Conservation (phyloP, 2,888 invertebrate genomes). For the Trachelus iudaicus region DNA sequence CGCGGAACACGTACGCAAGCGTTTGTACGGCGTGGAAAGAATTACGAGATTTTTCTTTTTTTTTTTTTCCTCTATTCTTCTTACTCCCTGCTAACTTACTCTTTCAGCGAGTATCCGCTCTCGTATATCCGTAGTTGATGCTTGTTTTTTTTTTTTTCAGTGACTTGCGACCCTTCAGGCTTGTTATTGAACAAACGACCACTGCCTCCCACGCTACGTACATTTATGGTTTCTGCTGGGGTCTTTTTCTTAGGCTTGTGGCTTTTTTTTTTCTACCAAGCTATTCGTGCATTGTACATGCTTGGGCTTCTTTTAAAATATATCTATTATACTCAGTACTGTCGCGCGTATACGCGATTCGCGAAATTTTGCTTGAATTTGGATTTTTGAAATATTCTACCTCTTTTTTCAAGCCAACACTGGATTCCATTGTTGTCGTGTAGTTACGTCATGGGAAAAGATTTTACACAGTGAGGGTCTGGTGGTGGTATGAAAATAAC, state of each 20-base stretch:
- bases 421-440: not conserved
- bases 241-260: not conserved
- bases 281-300: not conserved
- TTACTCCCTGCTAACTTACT: not conserved
- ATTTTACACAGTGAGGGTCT: not conserved
- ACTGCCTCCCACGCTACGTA: not conserved
- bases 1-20: not conserved
- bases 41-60: not conserved
- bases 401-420: too few species aligned
- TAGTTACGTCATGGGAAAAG: not conserved
- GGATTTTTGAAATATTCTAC: accelerated
- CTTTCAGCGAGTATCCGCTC: not conserved
- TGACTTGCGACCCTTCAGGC: not conserved
- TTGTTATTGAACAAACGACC: not conserved
- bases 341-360: not conserved
- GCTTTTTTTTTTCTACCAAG: not conserved
- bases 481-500: not conserved
- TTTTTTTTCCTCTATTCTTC: not conserved
- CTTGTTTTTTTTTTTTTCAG: not conserved
- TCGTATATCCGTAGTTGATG: not conserved
- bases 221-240: not conserved
- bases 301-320: not conserved
- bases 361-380: not conserved
- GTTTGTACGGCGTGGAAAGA: not conserved
- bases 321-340: not conserved